Percentiles rank a stretch among this genome's conserved stretches.
Evolutionary conservation across 2,113 vertebrate genomes (phyloP).

Genomic region (Athene cunicularia): DNA sequence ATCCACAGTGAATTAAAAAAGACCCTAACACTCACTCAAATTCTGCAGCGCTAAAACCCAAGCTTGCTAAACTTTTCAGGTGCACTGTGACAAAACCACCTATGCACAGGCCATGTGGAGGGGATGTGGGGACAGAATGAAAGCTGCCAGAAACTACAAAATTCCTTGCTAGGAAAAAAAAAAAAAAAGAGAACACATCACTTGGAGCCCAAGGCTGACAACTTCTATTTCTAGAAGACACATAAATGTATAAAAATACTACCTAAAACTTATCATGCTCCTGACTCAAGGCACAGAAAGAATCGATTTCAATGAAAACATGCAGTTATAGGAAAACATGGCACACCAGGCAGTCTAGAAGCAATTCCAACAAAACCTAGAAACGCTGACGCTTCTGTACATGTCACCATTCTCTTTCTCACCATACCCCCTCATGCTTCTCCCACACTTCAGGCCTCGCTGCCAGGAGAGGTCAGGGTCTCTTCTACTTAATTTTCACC

Average conservation of each 20-base stretch:
- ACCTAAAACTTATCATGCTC: neutral
- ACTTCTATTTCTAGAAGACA: neutral
- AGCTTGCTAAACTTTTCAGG: neutral
- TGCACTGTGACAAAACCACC: neutral
- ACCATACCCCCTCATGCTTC: neutral
- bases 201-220: neutral
- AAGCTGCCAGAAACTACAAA: neutral
- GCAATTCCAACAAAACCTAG: neutral
- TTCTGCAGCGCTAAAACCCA: neutral
- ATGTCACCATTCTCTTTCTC: neutral
- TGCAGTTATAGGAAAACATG: neutral
- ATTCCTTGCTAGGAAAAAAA: neutral
- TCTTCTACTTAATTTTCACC: neutral
- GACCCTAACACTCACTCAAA: neutral
- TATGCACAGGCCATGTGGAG: rapidly evolving
- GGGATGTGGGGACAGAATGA: neutral
- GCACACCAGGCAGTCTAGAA: neutral
- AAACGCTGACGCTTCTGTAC: neutral
- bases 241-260: neutral
- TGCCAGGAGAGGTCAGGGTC: neutral
- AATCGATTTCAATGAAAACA: neutral
- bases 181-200: no score
- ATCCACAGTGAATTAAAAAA: no score
- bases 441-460: neutral
- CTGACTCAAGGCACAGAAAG: neutral